Conservation (phyloP, 2,888 invertebrate species). For the Taenaris catops region DNA sequence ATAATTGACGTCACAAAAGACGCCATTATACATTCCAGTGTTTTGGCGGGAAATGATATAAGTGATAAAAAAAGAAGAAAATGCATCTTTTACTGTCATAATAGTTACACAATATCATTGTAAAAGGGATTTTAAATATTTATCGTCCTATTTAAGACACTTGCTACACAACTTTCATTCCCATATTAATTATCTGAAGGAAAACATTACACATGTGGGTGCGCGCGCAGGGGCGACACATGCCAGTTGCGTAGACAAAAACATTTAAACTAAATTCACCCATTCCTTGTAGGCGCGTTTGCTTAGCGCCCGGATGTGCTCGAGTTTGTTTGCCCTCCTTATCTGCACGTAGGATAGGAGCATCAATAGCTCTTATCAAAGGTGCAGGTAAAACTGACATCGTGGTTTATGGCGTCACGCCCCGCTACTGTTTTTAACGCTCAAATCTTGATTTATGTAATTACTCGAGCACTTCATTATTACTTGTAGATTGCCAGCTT, state of each 20-base stretch:
- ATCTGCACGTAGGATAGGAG: conserved; percentile 45
- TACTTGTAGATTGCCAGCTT: conserved; percentile 5
- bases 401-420: conserved; percentile 46
- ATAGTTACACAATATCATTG: too few species aligned
- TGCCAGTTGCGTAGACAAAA: conserved; percentile 39
- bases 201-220: conserved; percentile 20
- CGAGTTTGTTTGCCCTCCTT: conserved; percentile 49
- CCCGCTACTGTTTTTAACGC: conserved; percentile 45
- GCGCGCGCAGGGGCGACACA: conserved; percentile 36
- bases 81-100: too few species aligned
- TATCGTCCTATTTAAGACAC: too few species aligned
- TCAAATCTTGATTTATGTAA: conserved; percentile 15
- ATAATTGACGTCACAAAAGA: too few species aligned
- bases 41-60: too few species aligned
- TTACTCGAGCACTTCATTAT: conserved; percentile 5
- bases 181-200: conserved; percentile 12
- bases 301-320: conserved; percentile 56
- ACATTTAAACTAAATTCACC: conserved; percentile 29
- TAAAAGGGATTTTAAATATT: too few species aligned
- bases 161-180: conserved; percentile 8
- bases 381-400: conserved; percentile 33
- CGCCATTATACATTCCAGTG: too few species aligned
- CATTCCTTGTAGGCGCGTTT: conserved; percentile 38
- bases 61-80: too few species aligned
- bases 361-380: conserved; percentile 22